phyloP scores from a whole-genome alignment of 2,113 vertebrate genomes.

The Sebastes fasciatus region DNA sequence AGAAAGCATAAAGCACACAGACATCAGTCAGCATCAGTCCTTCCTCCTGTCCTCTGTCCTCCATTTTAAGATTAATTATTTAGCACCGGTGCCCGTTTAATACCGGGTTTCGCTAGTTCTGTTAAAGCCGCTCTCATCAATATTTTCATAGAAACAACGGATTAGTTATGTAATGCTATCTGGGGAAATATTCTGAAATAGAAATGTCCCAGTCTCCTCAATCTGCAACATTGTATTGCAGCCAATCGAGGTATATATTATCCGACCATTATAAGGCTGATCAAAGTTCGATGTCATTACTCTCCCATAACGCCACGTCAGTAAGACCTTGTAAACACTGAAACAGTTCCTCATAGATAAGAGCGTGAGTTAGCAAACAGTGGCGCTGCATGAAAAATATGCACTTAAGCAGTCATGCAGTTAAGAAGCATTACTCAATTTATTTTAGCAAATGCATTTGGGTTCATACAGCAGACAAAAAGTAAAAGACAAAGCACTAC shows the following conservation, averaged over 20 bases:
- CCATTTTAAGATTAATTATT: too few relatives aligned
- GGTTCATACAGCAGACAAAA: too few relatives aligned
- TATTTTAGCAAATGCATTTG: too few relatives aligned
- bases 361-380: background rate
- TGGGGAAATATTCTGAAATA: background rate
- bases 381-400: slow-evolving; percentile 8
- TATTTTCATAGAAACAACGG: background rate
- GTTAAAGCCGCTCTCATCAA: background rate
- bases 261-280: background rate
- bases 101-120: too few relatives aligned
- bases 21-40: too few relatives aligned
- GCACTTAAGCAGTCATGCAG: background rate
- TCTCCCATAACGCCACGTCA: background rate
- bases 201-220: background rate
- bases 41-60: too few relatives aligned
- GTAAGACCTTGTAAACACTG: background rate
- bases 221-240: background rate
- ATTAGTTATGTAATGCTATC: background rate
- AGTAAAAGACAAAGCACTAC: too few relatives aligned
- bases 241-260: background rate
- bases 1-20: too few relatives aligned
- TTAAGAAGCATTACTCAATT: too few relatives aligned
- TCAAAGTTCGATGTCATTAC: background rate
- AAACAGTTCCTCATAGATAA: background rate
- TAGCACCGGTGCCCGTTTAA: too few relatives aligned